Evolutionary conservation across 2,113 vertebrate species (phyloP).

Genomic region (Psilopogon haemacephalus): DNA sequence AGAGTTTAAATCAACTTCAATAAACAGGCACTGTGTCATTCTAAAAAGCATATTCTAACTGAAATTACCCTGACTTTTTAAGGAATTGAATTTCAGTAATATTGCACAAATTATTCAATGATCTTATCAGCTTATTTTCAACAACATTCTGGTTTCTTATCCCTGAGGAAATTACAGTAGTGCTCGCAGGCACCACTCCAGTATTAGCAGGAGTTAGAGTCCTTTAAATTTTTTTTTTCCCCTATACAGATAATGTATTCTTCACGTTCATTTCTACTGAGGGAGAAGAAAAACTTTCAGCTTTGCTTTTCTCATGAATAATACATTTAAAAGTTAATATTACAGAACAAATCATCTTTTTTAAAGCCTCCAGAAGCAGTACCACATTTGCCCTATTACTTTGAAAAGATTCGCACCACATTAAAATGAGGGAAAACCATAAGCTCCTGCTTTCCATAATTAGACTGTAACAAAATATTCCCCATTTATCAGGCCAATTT

Average conservation of each 20-base stretch:
- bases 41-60: not conserved
- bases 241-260: slow-evolving; percentile 2
- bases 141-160: not conserved
- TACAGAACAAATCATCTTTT: slow-evolving; percentile 15
- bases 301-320: slow-evolving; percentile 45
- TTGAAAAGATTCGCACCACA: not conserved
- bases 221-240: not conserved
- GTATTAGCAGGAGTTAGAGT: not conserved
- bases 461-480: not conserved
- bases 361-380: slow-evolving; percentile 42
- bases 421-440: slow-evolving; percentile 7
- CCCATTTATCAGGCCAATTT: not conserved
- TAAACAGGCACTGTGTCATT: not conserved
- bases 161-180: not conserved
- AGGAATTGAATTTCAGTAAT: not conserved
- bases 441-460: slow-evolving; percentile 1
- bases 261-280: slow-evolving; percentile 12
- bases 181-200: not conserved
- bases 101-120: not conserved
- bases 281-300: slow-evolving; percentile 7
- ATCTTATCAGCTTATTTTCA: not conserved
- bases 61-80: not conserved
- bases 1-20: not conserved
- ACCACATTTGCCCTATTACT: slow-evolving; percentile 22
- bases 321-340: slow-evolving; percentile 33